A percentile compares a stretch with the other conserved stretches of the same genome.
Conservation (phyloP, 2,113 vertebrate species). For the Coptodon rendalli region DNA sequence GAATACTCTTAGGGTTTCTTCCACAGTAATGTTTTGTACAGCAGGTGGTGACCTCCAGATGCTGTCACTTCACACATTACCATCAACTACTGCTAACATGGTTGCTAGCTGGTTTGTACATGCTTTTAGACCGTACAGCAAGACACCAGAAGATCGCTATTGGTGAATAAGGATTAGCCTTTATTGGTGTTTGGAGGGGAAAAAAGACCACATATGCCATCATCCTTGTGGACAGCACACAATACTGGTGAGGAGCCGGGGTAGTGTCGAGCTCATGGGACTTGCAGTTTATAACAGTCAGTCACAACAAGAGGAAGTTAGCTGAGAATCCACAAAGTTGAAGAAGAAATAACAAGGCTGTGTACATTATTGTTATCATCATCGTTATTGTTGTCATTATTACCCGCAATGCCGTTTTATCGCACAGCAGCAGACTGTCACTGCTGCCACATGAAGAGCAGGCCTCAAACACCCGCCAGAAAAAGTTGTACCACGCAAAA, state of each 20-base stretch:
- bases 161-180: slow-evolving; percentile 65
- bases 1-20: background rate
- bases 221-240: slow-evolving; percentile 60
- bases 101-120: background rate
- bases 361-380: slow-evolving; percentile 41
- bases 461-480: slow-evolving; percentile 34
- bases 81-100: background rate
- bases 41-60: background rate
- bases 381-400: slow-evolving; percentile 5
- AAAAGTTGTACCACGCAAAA: slow-evolving; percentile 43
- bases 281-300: slow-evolving; percentile 69
- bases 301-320: slow-evolving; percentile 62
- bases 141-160: slow-evolving; percentile 16
- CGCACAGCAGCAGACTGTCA: slow-evolving; percentile 26
- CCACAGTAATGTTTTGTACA: background rate
- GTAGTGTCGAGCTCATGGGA: slow-evolving; percentile 45
- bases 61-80: background rate
- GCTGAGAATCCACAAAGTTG: slow-evolving; percentile 61
- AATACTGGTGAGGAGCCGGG: slow-evolving; percentile 55
- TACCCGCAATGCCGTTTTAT: slow-evolving; percentile 60
- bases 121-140: slow-evolving; percentile 2
- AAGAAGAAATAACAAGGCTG: slow-evolving; percentile 54
- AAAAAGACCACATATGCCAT: slow-evolving; percentile 60
- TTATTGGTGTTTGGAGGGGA: slow-evolving; percentile 67
- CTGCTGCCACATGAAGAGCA: slow-evolving; percentile 10